These are phyloP conservation scores for Iselma pallidipennis DNA, from an alignment of 2,888 invertebrate species.

Conservation along the genomic window DNA sequence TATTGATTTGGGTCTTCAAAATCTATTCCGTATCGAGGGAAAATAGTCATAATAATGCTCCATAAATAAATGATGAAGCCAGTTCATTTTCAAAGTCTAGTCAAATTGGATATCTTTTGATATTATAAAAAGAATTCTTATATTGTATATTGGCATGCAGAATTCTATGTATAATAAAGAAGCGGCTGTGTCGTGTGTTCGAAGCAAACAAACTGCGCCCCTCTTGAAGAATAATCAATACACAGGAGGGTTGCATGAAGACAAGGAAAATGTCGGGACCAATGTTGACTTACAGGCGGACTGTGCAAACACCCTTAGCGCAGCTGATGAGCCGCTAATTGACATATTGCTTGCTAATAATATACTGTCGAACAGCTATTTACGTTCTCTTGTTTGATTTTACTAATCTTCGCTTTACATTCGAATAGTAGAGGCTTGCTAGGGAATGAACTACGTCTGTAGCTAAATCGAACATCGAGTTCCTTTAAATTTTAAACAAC, in stretches of 20 bases:
- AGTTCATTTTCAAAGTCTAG: slow-evolving; percentile 3
- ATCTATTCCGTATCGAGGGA: not conserved
- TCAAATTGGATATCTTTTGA: not conserved
- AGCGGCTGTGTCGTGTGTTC: slow-evolving; percentile 45
- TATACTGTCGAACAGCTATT: not conserved
- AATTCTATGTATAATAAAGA: slow-evolving; percentile 35
- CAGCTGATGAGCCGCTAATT: slow-evolving; percentile 39
- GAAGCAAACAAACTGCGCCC: slow-evolving; percentile 46
- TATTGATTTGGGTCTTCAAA: slow-evolving; percentile 12
- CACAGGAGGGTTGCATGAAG: slow-evolving; percentile 38
- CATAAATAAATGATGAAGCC: slow-evolving; percentile 15
- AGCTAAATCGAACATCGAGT: no score
- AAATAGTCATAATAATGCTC: not conserved
- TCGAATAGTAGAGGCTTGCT: no score
- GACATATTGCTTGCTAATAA: slow-evolving; percentile 36
- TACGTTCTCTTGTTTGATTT: not conserved
- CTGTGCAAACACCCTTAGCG: slow-evolving; percentile 38
- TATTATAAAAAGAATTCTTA: slow-evolving; percentile 18
- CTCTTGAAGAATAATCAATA: slow-evolving; percentile 47
- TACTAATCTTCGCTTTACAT: no score
- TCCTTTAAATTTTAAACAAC: no score
- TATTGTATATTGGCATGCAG: slow-evolving; percentile 27
- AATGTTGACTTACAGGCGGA: slow-evolving; percentile 42
- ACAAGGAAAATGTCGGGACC: slow-evolving; percentile 34
- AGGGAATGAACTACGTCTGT: no score